Evolutionary conservation across 1,140 invertebrate species (phyloP), one percentile per base, ranked within the genome.

Genomic region (Drosophila suzukii): DNA sequence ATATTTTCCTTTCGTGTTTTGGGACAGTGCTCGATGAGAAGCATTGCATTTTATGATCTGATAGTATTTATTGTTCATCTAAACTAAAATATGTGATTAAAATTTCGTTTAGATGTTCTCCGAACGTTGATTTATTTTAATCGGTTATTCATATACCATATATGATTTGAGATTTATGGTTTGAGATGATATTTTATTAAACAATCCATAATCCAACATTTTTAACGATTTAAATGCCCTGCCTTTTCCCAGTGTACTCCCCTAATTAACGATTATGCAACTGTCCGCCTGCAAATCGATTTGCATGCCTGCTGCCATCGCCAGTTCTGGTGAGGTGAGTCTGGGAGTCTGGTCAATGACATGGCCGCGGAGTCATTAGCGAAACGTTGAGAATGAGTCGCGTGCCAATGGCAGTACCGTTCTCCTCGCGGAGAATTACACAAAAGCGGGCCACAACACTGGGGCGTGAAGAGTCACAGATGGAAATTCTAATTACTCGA

Each of bases 401-500:
- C 74, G 75, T 78, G 75, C 75, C 73, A 67, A 50, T 17, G 17
- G 36, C 61, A 58, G 57, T 67, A 75, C 73, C 73, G 73, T 76
- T 76, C 46, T 20, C 41, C 34, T 50, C 61, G 38, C 44, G n/a
- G 41, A 32, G 49, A 47, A 47, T 51, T 51, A 3, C 59, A 41
- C 72, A 34, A 44, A 61, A 75, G 54, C 49, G 27, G 53, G 61
- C 65, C 70, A 68, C 79, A 55, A 44, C 62, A 63, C 50, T 73
- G 79, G 63, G 83, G 84, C 79, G 83, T 66, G 75, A 88, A 78
- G 77, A 88, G 78, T 62, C 81, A 73, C 70, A 68, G 53, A 65
- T 78, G 78, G 70, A 57, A 67, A 63, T 89, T 83, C 83, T 83
- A 86, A 86, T 88, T 86, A 86, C 74, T 68, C 75, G 58, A 80